Percentiles rank a stretch among this genome's conserved stretches.
Evolutionary conservation across 2,113 vertebrate species (phyloP).

Genomic region (Hippocampus mohnikei): DNA sequence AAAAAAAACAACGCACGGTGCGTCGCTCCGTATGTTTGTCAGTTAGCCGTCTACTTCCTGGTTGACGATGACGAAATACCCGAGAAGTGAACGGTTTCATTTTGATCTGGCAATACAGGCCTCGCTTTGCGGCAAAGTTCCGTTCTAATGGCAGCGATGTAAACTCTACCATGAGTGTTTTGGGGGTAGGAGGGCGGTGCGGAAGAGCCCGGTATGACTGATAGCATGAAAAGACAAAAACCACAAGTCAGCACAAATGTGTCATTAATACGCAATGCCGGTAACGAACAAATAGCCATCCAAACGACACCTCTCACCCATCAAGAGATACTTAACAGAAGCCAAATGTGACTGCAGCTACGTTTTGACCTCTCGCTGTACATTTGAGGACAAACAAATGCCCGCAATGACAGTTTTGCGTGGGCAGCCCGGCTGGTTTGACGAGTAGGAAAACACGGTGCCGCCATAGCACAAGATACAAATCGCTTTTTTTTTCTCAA

Average conservation of each 20-base stretch:
- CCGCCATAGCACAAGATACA: conserved; percentile 1
- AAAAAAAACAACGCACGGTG: neutral
- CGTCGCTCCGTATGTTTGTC: neutral
- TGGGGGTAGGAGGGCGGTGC: neutral
- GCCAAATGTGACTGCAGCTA: neutral
- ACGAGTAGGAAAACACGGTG: conserved; percentile 16
- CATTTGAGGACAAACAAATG: conserved; percentile 15
- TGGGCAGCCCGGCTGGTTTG: conserved; percentile 35
- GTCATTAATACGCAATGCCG: neutral
- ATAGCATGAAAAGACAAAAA: neutral
- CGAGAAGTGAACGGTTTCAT: neutral
- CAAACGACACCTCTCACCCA: neutral
- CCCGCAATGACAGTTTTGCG: conserved; percentile 11
- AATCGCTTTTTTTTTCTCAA: conserved; percentile 20
- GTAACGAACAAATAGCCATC: neutral
- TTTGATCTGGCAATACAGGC: neutral
- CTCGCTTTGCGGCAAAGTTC: neutral
- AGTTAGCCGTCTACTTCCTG: neutral
- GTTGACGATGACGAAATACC: neutral
- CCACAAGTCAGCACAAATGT: no score
- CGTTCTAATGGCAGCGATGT: neutral
- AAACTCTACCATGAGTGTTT: neutral
- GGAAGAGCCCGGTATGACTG: neutral
- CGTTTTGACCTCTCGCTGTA: neutral
- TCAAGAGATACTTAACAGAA: neutral